These are phyloP conservation scores for Ctenochaetus hawaiiensis DNA, from an alignment of 2,797 vertebrate species.

Conservation along the genomic window DNA sequence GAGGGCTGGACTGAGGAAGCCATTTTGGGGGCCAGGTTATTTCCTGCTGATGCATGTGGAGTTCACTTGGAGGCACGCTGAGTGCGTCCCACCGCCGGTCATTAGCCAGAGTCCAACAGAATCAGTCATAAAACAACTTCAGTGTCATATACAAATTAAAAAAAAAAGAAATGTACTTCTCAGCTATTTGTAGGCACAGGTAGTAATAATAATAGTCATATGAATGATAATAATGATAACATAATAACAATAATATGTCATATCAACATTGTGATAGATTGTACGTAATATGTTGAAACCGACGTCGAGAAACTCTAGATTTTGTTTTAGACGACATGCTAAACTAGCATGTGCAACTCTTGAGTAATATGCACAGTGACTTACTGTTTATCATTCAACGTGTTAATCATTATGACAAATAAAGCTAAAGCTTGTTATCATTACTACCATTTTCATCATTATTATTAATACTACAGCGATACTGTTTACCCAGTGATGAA, in stretches of 20 bases:
- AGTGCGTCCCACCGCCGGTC: constrained; percentile 44
- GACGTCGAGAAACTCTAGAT: constrained; percentile 48
- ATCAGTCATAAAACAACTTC: constrained; percentile 75
- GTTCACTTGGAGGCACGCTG: constrained; percentile 44
- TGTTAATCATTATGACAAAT: constrained; percentile 46
- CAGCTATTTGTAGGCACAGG: constrained; percentile 72
- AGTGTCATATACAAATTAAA: constrained; percentile 81
- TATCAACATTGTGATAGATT: constrained; percentile 42
- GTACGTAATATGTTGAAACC: constrained; percentile 13
- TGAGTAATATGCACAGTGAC: constrained; percentile 48
- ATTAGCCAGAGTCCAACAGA: constrained; percentile 67
- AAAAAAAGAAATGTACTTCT: constrained; percentile 45
- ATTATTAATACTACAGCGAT: constrained; percentile 70
- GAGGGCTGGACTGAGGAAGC: constrained; percentile 58
- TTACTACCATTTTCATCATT: constrained; percentile 75
- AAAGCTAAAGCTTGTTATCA: constrained; percentile 65
- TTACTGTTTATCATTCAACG: constrained; percentile 18
- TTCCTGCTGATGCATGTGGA: constrained; percentile 58
- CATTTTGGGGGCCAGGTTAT: constrained; percentile 64
- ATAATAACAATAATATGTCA: constrained; percentile 44
- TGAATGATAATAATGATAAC: constrained; percentile 76
- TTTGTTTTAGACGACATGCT: constrained; percentile 40
- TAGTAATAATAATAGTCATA: constrained; percentile 76
- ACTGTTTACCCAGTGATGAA: constrained; percentile 42
- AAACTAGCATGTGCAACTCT: constrained; percentile 61